Evolutionary conservation across 2,888 invertebrate genomes (phyloP).

Genomic region (Lochmaea capreae): DNA sequence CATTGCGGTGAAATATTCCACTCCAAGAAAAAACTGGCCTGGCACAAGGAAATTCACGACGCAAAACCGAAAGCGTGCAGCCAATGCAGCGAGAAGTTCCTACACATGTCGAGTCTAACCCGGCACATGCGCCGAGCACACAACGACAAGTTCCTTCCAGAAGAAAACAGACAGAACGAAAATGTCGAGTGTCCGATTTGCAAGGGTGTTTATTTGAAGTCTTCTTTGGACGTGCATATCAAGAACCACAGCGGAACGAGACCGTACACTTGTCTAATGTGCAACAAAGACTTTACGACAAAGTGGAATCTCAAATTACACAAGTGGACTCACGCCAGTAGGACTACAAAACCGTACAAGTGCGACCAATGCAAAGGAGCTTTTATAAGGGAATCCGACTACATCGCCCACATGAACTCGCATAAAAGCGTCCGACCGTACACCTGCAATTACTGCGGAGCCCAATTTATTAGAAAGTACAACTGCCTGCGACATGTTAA

Average conservation of each 20-base stretch:
- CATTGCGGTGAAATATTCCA: constrained; percentile 83
- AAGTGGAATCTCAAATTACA: constrained; percentile 92
- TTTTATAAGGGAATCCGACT: constrained; percentile 84
- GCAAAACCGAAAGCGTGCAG: constrained; percentile 84
- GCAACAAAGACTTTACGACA: constrained; percentile 87
- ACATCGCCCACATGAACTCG: constrained; percentile 86
- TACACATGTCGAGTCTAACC: constrained; percentile 85
- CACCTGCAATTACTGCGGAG: constrained; percentile 91
- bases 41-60: constrained; percentile 89
- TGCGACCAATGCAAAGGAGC: constrained; percentile 87
- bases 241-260: constrained; percentile 81
- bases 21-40: constrained; percentile 84
- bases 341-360: constrained; percentile 86
- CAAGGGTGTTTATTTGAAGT: constrained; percentile 79
- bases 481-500: constrained; percentile 88
- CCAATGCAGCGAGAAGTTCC: constrained; percentile 88
- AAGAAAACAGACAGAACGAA: constrained; percentile 71
- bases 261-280: constrained; percentile 84
- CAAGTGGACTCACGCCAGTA: constrained; percentile 88
- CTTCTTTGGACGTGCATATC: constrained; percentile 84
- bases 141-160: constrained; percentile 79
- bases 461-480: constrained; percentile 88
- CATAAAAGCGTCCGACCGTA: constrained; percentile 86
- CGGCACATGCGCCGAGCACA: constrained; percentile 86
- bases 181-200: constrained; percentile 85